Evolutionary conservation across 2,113 vertebrate genomes (phyloP), one percentile per base, ranked within the genome.

Genomic region (Gymnorhina tibicen): DNA sequence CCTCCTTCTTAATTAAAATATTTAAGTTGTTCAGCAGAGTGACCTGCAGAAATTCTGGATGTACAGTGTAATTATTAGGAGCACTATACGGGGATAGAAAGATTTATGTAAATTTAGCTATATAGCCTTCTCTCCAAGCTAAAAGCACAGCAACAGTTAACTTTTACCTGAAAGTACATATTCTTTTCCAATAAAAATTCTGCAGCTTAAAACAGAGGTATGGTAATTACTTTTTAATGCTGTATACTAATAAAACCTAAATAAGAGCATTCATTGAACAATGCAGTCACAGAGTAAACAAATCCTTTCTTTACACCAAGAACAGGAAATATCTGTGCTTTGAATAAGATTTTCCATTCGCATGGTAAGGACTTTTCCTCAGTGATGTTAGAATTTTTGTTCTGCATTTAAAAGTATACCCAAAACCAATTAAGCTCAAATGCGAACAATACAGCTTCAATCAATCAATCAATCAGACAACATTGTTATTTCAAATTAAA

Each of bases 311-410:
- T 85, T 75, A 30, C 24, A 73, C 30, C 33, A 83, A 91, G 86
- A 92, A 59, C 50, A 95, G 78, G 72, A 97, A 96, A 95, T 91
- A 73, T 41, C 27, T 87, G n/a, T 95, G 13, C 27, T 89, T 52
- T 95, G 63, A 95, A 46, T 90, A 94, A 94, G 44, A 67, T 80
- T 97, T 97, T 96, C 70, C 52, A 63, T 75, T 91, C 44, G 73
- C 10, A 13, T 74, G 42, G 22, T 49, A 83, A 94, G 62, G 70
- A 81, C 53, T 44, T 91, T 77, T 81, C 67, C 30, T 66, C 7
- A 5, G 4, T 58, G 70, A 63, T 69, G 27, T 62, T 60, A 46
- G 39, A 42, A 55, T 73, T 92, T 85, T 74, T 94, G 63, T 92
- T 86, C 20, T 12, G 18, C 11, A 0, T 67, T 91, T 78, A 82